Evolutionary conservation across 2,113 vertebrate species (phyloP).

Genomic region (Eulemur rufifrons): DNA sequence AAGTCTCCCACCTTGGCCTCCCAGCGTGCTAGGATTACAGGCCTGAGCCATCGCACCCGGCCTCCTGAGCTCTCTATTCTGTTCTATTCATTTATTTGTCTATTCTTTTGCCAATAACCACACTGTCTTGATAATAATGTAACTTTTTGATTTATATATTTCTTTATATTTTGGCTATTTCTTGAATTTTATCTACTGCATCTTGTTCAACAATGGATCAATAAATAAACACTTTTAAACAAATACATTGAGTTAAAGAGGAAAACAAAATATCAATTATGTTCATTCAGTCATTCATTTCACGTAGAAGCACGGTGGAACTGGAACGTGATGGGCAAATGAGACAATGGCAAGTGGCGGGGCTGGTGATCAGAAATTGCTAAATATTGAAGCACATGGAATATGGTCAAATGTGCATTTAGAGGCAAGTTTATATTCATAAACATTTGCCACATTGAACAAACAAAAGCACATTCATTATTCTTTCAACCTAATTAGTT

Average conservation of each 20-base stretch:
- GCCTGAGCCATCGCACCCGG: too few relatives aligned
- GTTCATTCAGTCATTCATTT: neutral
- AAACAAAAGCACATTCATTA: neutral
- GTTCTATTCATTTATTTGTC: neutral
- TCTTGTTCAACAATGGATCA: neutral
- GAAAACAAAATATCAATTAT: neutral
- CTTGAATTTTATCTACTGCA: neutral
- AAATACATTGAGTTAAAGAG: neutral
- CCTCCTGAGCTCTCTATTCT: too few relatives aligned
- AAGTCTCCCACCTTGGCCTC: fast-evolving
- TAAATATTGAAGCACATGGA: neutral
- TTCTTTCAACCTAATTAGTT: neutral
- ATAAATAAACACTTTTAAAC: neutral
- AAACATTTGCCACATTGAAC: too few relatives aligned
- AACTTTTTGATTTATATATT: neutral
- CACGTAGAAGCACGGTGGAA: neutral
- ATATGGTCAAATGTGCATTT: neutral
- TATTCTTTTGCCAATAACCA: neutral
- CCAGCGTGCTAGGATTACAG: too few relatives aligned
- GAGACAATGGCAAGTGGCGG: too few relatives aligned
- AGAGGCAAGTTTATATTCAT: neutral
- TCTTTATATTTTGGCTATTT: neutral
- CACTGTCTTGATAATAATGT: neutral
- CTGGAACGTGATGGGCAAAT: fast-evolving
- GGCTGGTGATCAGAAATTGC: neutral